phyloP scores from a whole-genome alignment of 2,113 vertebrate species.

The Nannospalax galili region DNA sequence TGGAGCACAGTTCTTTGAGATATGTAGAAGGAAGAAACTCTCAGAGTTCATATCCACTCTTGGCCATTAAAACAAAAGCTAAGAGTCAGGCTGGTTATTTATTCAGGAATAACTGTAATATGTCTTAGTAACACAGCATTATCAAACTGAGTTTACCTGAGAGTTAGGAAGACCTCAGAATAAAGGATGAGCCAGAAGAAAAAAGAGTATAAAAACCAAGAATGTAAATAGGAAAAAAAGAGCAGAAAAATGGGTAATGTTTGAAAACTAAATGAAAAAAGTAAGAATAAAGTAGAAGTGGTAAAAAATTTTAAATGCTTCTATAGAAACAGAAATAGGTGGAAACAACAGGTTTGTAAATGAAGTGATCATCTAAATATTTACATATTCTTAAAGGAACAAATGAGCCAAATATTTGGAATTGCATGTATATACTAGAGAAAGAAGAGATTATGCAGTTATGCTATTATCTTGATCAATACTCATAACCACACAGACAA shows the following conservation, averaged over 20 bases:
- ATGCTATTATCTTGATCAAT: slow-evolving; percentile 66
- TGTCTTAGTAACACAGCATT: no score
- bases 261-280: not conserved
- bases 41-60: no score
- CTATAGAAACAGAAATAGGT: not conserved
- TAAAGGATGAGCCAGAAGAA: not conserved
- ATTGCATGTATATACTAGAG: not conserved
- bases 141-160: not conserved
- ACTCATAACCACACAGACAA: slow-evolving; percentile 27
- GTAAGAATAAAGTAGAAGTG: not conserved
- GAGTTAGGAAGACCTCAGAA: not conserved
- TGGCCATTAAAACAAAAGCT: no score
- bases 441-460: not conserved
- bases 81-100: no score
- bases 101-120: no score
- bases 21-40: no score
- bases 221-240: not conserved
- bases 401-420: slow-evolving; percentile 47
- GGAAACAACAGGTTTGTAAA: not conserved
- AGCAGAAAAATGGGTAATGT: not conserved
- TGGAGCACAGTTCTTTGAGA: no score
- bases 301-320: not conserved
- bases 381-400: not conserved
- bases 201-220: not conserved
- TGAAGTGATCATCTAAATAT: not conserved